Conservation (phyloP, 2,797 vertebrate genomes). For the Otolemur crassicaudatus region DNA sequence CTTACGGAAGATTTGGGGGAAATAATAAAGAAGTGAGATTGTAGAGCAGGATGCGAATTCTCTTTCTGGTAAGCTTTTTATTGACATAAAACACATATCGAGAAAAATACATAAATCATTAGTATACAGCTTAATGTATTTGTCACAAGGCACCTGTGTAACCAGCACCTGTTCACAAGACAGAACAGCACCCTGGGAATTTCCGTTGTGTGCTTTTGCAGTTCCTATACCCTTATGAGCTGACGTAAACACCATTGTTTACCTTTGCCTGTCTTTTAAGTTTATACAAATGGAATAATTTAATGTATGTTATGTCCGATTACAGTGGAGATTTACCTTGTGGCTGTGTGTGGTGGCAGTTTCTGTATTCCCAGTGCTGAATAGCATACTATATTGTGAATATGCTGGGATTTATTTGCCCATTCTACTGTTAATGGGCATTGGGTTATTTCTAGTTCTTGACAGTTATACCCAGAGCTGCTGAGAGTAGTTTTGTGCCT, state of each 20-base stretch:
- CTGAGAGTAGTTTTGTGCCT: background rate
- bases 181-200: background rate
- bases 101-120: background rate
- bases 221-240: background rate
- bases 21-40: background rate
- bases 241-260: background rate
- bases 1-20: background rate
- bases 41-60: background rate
- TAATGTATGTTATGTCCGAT: background rate
- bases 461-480: background rate
- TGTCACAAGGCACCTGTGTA: background rate
- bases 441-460: background rate
- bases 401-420: background rate
- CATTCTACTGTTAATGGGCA: background rate
- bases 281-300: background rate
- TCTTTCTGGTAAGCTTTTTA: background rate
- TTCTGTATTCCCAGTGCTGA: background rate
- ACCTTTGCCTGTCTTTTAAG: background rate
- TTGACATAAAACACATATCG: background rate
- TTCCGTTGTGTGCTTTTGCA: background rate
- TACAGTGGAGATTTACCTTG: background rate
- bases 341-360: background rate
- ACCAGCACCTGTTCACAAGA: background rate
- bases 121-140: background rate
- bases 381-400: background rate